phyloP scores from a whole-genome alignment of 1,140 invertebrate genomes.

The Andricus grossulariae region DNA sequence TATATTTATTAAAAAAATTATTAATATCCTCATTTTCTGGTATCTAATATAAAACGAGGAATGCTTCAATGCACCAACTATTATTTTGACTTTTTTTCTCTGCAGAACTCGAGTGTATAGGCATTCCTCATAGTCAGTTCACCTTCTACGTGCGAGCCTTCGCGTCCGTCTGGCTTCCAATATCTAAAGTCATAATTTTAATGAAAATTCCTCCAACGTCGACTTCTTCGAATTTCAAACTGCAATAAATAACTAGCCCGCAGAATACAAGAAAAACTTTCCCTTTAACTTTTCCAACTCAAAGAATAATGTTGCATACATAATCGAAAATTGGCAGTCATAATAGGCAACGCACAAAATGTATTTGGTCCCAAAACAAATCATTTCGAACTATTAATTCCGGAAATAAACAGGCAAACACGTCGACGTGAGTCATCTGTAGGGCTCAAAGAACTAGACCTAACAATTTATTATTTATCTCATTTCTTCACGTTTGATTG shows the following conservation, averaged over 20 bases:
- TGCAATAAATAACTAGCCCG: constrained; percentile 6
- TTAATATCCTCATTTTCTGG: not conserved
- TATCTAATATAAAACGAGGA: not conserved
- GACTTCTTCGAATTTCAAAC: constrained; percentile 27
- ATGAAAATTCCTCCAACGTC: constrained; percentile 28
- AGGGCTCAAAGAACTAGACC: no score
- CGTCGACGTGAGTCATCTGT: no score
- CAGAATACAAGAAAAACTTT: not conserved
- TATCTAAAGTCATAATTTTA: constrained; percentile 31
- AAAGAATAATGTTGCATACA: no score
- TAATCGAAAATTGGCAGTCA: no score
- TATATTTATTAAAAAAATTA: not conserved
- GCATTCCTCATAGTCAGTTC: constrained; percentile 27
- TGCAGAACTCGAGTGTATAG: not conserved
- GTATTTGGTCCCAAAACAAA: no score
- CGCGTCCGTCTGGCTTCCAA: constrained; percentile 20
- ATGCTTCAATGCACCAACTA: not conserved
- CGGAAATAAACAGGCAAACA: no score
- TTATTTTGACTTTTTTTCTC: constrained; percentile 5
- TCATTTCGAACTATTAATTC: no score
- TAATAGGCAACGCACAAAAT: no score
- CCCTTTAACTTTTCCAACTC: no score
- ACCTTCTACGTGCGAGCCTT: constrained; percentile 17
- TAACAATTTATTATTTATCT: no score
- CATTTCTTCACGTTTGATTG: no score